Evolutionary conservation across 2,113 vertebrate genomes (phyloP), one percentile per base, ranked within the genome.

Genomic region (Amphilophus citrinellus): DNA sequence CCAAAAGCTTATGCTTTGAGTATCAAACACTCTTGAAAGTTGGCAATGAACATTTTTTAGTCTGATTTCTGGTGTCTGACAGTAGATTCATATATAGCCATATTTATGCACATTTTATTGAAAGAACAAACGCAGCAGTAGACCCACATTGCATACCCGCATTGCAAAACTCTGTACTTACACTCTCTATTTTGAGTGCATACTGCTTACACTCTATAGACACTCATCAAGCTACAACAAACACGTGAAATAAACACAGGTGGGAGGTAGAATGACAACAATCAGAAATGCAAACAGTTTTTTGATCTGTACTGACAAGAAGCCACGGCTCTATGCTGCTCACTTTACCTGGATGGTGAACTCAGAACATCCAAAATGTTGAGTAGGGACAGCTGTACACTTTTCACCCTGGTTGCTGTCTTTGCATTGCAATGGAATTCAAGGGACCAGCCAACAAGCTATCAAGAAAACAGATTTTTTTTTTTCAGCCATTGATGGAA

Each of bases 161-260:
- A 47, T 47, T 18, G 42, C 42, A 50, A 71, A 71, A 71, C 44
- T 56, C 47, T 50, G 53, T 14, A 73, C 68, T 32, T 30, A 71
- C 15, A 71, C 44, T 73, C 10, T 13, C 18, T n/a, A 56, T 73
- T 20, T 73, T 56, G 47, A 73, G 47, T 73, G 27, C 10, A n/a
- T 53, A 53, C 30, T 73, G 47, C 53, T 53, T 73, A n/a, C 10
- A 73, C 27, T 73, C 47, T 53, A 56, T 35, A 73, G 44, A 56
- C 68, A 56, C 47, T 73, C 27, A 73, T 73, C 27, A 73, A 73
- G 68, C 68, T 53, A 56, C 47, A 73, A 73, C 68, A 73, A 73
- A 35, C 27, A 73, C 32, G 47, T 56, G 68, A 56, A 56, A 73
- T 35, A 73, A 73, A 53, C 66, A 73, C 66, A 73, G 44, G 66